Percentiles rank a stretch among this genome's conserved stretches.
phyloP scores from a whole-genome alignment of 1,140 invertebrate genomes.

The Caenorhabditis latens region DNA sequence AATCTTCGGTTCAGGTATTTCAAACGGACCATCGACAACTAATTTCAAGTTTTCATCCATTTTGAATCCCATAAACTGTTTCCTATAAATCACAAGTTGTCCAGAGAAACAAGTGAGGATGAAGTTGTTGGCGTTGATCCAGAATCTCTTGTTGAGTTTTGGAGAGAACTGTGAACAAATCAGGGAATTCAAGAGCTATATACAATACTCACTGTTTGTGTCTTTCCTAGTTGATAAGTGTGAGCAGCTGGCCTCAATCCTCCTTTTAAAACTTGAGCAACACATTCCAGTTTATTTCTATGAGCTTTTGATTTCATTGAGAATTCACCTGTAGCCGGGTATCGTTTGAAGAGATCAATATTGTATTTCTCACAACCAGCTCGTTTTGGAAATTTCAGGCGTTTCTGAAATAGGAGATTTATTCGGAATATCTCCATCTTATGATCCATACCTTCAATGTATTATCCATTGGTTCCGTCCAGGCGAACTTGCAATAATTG shows the following conservation, averaged over 20 bases:
- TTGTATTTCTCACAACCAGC: constrained; percentile 16
- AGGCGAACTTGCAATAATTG: constrained; percentile 32
- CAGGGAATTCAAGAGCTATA: no score
- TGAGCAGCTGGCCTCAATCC: background rate
- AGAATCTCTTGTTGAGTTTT: constrained; percentile 8
- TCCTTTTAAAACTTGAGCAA: constrained; percentile 30
- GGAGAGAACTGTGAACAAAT: background rate
- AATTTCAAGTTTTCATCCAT: constrained; percentile 9
- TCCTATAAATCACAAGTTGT: constrained; percentile 1
- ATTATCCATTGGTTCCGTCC: constrained; percentile 21
- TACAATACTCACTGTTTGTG: background rate
- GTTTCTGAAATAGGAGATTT: constrained; percentile 10
- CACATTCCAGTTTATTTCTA: constrained; percentile 28
- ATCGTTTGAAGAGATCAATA: constrained; percentile 42
- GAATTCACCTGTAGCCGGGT: background rate
- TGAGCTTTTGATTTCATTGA: constrained; percentile 35
- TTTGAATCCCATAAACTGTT: constrained; percentile 54
- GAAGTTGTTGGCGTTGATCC: constrained; percentile 51
- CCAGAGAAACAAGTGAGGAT: constrained; percentile 17
- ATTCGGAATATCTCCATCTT: background rate
- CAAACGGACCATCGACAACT: constrained; percentile 30
- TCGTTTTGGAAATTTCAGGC: constrained; percentile 15
- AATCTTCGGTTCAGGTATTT: background rate
- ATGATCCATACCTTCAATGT: constrained; percentile 7
- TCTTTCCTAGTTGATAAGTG: constrained; percentile 9